Percentiles rank a stretch among this genome's conserved stretches.
Conservation (phyloP, 2,797 vertebrate genomes). For the Alfaro cultratus region DNA sequence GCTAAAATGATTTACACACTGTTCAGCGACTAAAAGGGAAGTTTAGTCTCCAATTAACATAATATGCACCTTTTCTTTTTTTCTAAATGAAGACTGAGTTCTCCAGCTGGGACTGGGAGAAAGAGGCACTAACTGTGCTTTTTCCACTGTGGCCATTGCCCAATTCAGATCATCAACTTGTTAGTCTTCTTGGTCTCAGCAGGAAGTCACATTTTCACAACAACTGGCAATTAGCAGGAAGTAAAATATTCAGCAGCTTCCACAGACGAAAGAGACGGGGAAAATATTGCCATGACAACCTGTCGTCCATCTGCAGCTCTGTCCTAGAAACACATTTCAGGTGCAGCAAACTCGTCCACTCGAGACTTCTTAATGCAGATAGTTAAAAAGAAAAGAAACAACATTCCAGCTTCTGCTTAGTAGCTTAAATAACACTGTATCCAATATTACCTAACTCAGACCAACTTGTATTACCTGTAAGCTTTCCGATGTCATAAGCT, state of each 20-base stretch:
- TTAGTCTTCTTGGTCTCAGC: background rate
- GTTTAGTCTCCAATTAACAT: background rate
- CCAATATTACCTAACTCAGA: background rate
- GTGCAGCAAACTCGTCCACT: background rate
- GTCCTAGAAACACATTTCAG: background rate
- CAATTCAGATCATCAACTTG: background rate
- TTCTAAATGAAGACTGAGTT: background rate
- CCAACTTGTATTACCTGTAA: background rate
- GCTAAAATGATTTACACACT: background rate
- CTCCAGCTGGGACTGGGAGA: background rate
- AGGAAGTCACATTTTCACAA: background rate
- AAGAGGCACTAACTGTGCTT: background rate
- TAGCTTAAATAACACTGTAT: background rate
- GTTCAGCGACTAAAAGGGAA: background rate
- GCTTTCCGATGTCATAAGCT: background rate
- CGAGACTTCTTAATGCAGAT: background rate
- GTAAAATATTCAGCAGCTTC: background rate
- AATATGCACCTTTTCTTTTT: background rate
- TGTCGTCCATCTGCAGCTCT: background rate
- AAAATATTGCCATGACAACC: conserved; percentile 35
- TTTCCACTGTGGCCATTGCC: background rate
- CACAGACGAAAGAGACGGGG: background rate
- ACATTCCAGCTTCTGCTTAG: background rate
- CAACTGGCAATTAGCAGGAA: background rate
- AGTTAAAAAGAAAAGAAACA: background rate